phyloP scores from a whole-genome alignment of 2,888 invertebrate genomes.

The Branchellion lobata region DNA sequence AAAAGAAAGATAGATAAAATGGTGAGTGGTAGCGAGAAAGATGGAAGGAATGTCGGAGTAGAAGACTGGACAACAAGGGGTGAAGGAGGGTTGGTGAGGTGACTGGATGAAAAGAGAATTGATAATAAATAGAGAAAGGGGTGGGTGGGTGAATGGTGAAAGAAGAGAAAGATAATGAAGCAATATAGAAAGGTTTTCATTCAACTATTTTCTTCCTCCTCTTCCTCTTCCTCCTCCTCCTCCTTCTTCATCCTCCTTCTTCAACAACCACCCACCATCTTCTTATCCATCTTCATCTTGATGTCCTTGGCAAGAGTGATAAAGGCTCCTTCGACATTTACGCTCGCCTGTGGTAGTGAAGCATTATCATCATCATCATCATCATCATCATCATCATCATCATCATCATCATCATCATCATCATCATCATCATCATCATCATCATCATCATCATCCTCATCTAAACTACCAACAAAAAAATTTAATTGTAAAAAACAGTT shows the following conservation, averaged over 20 bases:
- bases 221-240: too few species aligned
- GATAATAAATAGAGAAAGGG: not conserved
- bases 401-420: slow-evolving; percentile 16
- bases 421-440: not conserved
- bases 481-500: not conserved
- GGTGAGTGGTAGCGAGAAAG: not conserved
- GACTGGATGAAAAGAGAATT: not conserved
- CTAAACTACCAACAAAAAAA: too few species aligned
- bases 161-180: too few species aligned
- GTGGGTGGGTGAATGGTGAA: too few species aligned
- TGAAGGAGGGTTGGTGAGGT: not conserved
- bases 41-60: not conserved
- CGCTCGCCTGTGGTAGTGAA: slow-evolving; percentile 70
- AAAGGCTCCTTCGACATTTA: slow-evolving; percentile 96
- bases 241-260: not conserved
- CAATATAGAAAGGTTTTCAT: too few species aligned
- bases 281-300: slow-evolving; percentile 68
- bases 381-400: slow-evolving; percentile 27
- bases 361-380: not conserved
- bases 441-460: not conserved
- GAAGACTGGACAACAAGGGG: not conserved
- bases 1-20: not conserved
- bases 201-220: too few species aligned
- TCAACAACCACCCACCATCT: slow-evolving; percentile 1
- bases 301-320: slow-evolving; percentile 91